These are phyloP conservation scores for Priocnemis perturbator DNA, from an alignment of 2,888 invertebrate genomes.

Conservation along the genomic window DNA sequence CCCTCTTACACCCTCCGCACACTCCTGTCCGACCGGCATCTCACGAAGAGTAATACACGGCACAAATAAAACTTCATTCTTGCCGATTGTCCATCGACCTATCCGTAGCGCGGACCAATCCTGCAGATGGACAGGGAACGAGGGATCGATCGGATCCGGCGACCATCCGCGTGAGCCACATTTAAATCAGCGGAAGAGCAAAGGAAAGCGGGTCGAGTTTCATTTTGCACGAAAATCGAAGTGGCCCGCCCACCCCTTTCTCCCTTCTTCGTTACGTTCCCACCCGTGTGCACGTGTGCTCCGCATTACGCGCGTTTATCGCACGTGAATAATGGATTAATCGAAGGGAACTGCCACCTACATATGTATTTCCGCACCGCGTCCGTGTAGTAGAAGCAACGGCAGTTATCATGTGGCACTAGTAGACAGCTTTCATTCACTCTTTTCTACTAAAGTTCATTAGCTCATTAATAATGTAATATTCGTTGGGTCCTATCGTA, in stretches of 20 bases:
- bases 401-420: no score
- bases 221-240: constrained; percentile 21
- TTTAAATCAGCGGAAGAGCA: constrained; percentile 46
- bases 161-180: constrained; percentile 42
- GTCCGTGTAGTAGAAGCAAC: no score
- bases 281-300: no score
- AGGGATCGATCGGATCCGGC: constrained; percentile 50
- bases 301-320: no score
- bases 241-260: background rate
- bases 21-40: constrained; percentile 14
- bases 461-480: no score
- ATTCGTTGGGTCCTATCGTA: no score
- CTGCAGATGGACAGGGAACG: constrained; percentile 52
- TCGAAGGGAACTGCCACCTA: no score
- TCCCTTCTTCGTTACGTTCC: no score
- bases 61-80: constrained; percentile 64
- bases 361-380: no score
- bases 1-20: background rate
- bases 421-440: no score
- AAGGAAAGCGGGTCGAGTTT: constrained; percentile 3
- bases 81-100: constrained; percentile 57
- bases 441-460: no score
- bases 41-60: constrained; percentile 51
- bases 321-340: no score
- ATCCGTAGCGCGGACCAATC: constrained; percentile 51